phyloP scores from a whole-genome alignment of 2,888 invertebrate species.

The Nomada fucata region DNA sequence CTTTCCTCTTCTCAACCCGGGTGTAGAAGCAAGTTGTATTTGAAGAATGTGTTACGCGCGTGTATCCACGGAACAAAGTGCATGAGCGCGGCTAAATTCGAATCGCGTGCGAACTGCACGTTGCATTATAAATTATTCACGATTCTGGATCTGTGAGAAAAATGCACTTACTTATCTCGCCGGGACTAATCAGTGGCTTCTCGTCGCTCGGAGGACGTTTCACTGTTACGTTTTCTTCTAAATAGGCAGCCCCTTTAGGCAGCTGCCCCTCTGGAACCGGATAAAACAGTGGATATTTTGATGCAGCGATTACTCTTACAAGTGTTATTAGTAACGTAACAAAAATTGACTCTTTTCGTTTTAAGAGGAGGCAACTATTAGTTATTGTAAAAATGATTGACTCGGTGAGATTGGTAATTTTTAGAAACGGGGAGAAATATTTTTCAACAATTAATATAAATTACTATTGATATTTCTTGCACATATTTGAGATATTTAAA shows the following conservation, averaged over 20 bases:
- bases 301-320: not conserved
- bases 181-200: slow-evolving; percentile 77
- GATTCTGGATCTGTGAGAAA: not conserved
- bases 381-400: no score
- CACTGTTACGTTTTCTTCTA: slow-evolving; percentile 85
- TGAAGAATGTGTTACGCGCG: slow-evolving; percentile 4
- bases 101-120: not conserved
- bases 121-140: slow-evolving; percentile 14
- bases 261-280: slow-evolving; percentile 91
- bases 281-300: not conserved
- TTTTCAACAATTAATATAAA: no score
- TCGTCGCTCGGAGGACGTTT: slow-evolving; percentile 72
- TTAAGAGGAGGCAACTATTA: no score
- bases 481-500: no score
- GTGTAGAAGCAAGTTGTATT: not conserved
- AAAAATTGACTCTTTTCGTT: not conserved
- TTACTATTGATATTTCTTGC: no score
- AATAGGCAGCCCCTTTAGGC: slow-evolving; percentile 90
- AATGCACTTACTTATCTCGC: slow-evolving; percentile 80
- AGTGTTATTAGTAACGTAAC: no score
- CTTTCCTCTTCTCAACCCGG: not conserved
- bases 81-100: not conserved
- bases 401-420: no score
- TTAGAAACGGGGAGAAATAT: no score
- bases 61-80: slow-evolving; percentile 5